Percentiles rank a stretch among this genome's conserved stretches.
phyloP scores from a whole-genome alignment of 2,797 vertebrate species.

The Kryptolebias ocellatus region DNA sequence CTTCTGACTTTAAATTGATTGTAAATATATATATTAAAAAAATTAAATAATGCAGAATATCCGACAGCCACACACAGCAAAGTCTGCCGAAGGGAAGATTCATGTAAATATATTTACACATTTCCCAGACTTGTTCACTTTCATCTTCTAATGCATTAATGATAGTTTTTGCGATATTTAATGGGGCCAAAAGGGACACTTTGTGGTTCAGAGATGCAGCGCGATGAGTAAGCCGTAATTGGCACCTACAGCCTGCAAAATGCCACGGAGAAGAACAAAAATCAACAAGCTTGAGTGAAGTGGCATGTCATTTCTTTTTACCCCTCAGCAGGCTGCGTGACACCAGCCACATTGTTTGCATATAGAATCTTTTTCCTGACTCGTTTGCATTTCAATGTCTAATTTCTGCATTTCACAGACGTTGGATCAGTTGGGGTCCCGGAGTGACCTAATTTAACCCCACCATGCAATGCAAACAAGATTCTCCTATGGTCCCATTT shows the following conservation, averaged over 20 bases:
- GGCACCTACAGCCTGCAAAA: conserved; percentile 49
- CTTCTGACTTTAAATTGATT: conserved; percentile 48
- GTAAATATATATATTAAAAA: conserved; percentile 1
- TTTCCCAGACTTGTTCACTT: conserved; percentile 1
- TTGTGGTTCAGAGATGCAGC: conserved; percentile 37
- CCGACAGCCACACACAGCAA: conserved; percentile 12
- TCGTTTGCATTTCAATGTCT: conserved; percentile 19
- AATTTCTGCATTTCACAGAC: conserved; percentile 3
- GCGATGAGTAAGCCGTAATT: conserved; percentile 45
- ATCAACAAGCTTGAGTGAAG: conserved; percentile 23
- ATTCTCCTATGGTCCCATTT: conserved; percentile 10
- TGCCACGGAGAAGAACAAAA: conserved; percentile 38
- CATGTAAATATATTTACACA: conserved; percentile 10
- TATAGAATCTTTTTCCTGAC: conserved; percentile 13
- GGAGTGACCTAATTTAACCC: conserved; percentile 11
- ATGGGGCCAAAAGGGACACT: conserved; percentile 5
- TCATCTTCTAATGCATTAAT: conserved; percentile 18
- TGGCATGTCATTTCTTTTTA: conserved; percentile 34
- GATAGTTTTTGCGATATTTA: conserved; percentile 8
- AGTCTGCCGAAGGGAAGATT: not conserved
- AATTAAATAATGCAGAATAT: conserved; percentile 38
- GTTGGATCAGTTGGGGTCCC: conserved; percentile 1
- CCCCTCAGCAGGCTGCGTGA: conserved; percentile 16
- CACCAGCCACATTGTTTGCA: conserved; percentile 14
- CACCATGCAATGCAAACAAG: conserved; percentile 15